Evolutionary conservation across 2,888 invertebrate genomes (phyloP), one percentile per base, ranked within the genome.

Genomic region (Protodeltote pygarga): DNA sequence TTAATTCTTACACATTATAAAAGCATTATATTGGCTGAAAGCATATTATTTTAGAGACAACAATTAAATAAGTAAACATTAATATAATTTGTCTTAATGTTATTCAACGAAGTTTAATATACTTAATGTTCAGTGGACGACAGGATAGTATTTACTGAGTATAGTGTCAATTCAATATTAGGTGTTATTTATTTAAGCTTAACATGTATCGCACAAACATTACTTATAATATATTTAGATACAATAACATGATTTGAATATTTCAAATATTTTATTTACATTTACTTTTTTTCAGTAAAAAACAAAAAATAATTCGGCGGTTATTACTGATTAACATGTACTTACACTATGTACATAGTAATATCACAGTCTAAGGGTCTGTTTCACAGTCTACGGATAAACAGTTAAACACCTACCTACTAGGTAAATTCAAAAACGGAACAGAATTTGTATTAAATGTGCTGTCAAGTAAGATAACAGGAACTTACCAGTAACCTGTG

Each of bases 251-350:
- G 34, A 54, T 50, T 47, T 35, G 16, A 48, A 47, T 47, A 46
- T 48, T 42, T 34, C 8, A 27, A 37, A 41, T 33, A 17, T 21
- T 39, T 51, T 68, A 55, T 68, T 41, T 69, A 60, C 60, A 61
- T 35, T 31, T 47, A 42, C 15, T 35, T 5, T 41, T 50, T 48
- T 44, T 31, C 32, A 15, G 35, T 31, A 32, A 23, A 20, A 32
- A 39, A 33, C 48, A 10, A 23, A 40, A 25, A 33, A 47, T 45
- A 51, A 51, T 57, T 57, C 41, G 41, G 24, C 25, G 50, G 19
- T 24, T 29, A 27, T 23, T 37, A 21, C 5, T 47, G 28, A 25
- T 37, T 47, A 51, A 14, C 29, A 53, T 44, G 44, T 61, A 60
- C 48, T 57, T 42, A 61, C 25, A 55, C 25, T 63, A 55, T 63